Evolutionary conservation across 30 jellyfish, hydroid and myxozoan genomes (phyloP), one percentile per base, ranked within the genome.

Genomic region (Chironex yamaguchii): DNA sequence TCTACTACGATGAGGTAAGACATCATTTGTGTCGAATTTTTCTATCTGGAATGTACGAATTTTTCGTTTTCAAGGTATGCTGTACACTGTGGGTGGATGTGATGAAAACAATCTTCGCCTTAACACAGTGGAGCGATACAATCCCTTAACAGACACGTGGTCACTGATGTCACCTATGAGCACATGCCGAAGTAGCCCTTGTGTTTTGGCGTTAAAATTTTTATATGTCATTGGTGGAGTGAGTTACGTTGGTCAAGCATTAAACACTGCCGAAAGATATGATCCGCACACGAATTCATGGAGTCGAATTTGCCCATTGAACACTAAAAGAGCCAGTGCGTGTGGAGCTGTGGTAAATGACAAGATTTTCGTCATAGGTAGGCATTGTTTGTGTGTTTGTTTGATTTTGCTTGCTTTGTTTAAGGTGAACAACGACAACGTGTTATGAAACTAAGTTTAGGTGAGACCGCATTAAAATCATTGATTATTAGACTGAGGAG

Each of bases 51-150:
- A n/a, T n/a, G n/a, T n/a, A n/a, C n/a, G n/a, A n/a, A 28, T 32
- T 29, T 24, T 14, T 2, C 70, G 13, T 31, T 49, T 67, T 66
- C 34, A 65, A 94, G 99, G 99, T 3, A 71, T 76, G 87, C 81
- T 94, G 66, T 94, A 94, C 51, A 97, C 99, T 0, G 99, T 94
- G 29, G 99, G 99, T 6, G 99, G 99, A 23, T 94, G 99, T 52
- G 99, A 94, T 67, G 99, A 94, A 50, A 94, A 89, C 85, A 94
- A 94, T 71, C 84, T 87, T 67, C 97, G 99, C 13, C 90, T 94
- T 17, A 94, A 89, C 81, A 84, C 96, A 11, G 97, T 94, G 65
- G 99, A 94, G 48, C 83, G 96, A n/a, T 94, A 94, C 88, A 94
- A 89, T 52, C 96, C 99, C 30, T 22, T 96, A 24, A 94, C 99